A percentile compares a stretch with the other conserved stretches of the same genome.
Evolutionary conservation across 2,888 invertebrate species (phyloP).

Genomic region (Acanthosoma haemorrhoidale): DNA sequence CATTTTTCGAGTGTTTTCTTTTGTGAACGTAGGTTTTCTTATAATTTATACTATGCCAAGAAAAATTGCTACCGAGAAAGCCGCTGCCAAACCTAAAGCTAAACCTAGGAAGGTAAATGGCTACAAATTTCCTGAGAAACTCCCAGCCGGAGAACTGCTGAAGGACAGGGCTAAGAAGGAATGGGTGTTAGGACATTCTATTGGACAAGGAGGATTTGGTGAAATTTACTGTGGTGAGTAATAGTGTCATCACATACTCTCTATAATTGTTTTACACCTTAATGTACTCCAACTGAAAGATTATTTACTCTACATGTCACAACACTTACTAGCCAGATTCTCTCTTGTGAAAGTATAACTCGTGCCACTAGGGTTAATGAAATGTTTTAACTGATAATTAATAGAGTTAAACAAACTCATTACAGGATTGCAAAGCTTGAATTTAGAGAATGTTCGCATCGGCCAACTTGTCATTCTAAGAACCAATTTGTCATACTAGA

Average conservation of each 20-base stretch:
- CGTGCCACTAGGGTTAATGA: too few relatives aligned
- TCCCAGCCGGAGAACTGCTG: slow-evolving; percentile 70
- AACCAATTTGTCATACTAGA: too few relatives aligned
- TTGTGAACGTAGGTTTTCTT: not conserved
- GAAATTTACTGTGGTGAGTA: slow-evolving; percentile 79
- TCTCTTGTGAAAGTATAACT: too few relatives aligned
- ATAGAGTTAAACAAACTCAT: too few relatives aligned
- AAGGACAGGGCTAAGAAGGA: slow-evolving; percentile 68
- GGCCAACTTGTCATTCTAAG: too few relatives aligned
- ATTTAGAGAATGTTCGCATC: too few relatives aligned
- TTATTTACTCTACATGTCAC: too few relatives aligned
- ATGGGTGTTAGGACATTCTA: slow-evolving; percentile 81
- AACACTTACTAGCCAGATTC: too few relatives aligned
- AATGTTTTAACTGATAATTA: too few relatives aligned
- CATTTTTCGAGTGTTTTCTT: too few relatives aligned
- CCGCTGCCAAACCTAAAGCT: slow-evolving; percentile 23
- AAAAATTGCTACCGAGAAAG: not conserved
- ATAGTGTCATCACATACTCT: not conserved
- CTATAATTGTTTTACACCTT: not conserved
- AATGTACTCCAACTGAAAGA: too few relatives aligned
- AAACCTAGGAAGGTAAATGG: slow-evolving; percentile 44
- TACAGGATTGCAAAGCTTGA: too few relatives aligned
- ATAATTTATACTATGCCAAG: not conserved
- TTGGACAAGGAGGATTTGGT: slow-evolving; percentile 90
- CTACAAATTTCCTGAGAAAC: slow-evolving; percentile 62